phyloP scores from a whole-genome alignment of 30 jellyfish, hydroid and myxozoan species.

The Chironex yamaguchii region DNA sequence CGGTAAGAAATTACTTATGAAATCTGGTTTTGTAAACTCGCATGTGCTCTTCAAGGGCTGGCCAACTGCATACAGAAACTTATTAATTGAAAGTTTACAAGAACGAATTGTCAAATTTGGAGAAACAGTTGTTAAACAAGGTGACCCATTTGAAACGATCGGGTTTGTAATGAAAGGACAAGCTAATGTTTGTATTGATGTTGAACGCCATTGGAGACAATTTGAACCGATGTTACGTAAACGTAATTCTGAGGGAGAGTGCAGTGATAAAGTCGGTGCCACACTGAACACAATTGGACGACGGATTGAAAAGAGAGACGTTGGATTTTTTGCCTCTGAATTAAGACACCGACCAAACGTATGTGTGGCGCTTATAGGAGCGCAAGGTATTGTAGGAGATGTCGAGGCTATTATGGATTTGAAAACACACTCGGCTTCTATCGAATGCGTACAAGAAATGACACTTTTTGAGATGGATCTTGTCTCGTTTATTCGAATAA shows the following conservation, averaged over 20 bases:
- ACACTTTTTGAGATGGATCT: slow-evolving; percentile 77
- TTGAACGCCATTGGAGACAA: slow-evolving; percentile 58
- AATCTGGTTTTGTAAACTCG: slow-evolving; percentile 89
- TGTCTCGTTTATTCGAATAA: slow-evolving; percentile 75
- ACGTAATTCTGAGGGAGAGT: no score
- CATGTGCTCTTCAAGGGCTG: slow-evolving; percentile 82
- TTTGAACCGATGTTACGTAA: not conserved
- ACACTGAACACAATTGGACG: not conserved
- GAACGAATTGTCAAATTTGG: slow-evolving; percentile 70
- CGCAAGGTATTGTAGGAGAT: slow-evolving; percentile 61
- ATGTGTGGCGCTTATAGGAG: slow-evolving; percentile 35
- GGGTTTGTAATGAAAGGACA: slow-evolving; percentile 84
- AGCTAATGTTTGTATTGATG: slow-evolving; percentile 70
- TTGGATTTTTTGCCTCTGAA: slow-evolving; percentile 84
- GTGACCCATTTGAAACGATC: slow-evolving; percentile 60
- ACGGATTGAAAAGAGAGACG: slow-evolving; percentile 40
- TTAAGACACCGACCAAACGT: slow-evolving; percentile 74
- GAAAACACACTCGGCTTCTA: slow-evolving; percentile 68
- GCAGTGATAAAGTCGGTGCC: not conserved
- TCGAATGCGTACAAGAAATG: slow-evolving; percentile 69
- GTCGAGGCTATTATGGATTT: slow-evolving; percentile 71
- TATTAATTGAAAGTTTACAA: slow-evolving; percentile 86
- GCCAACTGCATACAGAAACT: slow-evolving; percentile 90
- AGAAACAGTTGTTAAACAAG: slow-evolving; percentile 79
- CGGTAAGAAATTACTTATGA: slow-evolving; percentile 82